Conservation (phyloP, 2,888 invertebrate genomes). For the Lottia scabra region DNA sequence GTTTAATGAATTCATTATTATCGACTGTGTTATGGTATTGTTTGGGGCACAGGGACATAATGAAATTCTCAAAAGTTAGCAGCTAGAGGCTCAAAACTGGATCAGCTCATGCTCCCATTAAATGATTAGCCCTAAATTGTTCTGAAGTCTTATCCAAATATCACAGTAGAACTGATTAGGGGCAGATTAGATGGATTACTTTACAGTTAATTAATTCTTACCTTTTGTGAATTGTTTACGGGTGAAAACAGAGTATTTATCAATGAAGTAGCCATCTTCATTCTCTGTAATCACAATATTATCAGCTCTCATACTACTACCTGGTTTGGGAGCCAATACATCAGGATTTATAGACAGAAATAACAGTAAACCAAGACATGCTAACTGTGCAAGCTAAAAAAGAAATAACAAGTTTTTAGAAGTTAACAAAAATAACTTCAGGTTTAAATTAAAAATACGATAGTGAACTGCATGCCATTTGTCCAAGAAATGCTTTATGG, state of each 20-base stretch:
- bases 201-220: background rate
- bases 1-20: too few relatives aligned
- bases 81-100: too few relatives aligned
- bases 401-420: background rate
- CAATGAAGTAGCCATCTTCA: conserved; percentile 23
- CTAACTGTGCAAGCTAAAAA: conserved; percentile 47
- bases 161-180: too few relatives aligned
- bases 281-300: conserved; percentile 38
- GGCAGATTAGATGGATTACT: too few relatives aligned
- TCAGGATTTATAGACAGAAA: conserved; percentile 54
- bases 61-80: too few relatives aligned
- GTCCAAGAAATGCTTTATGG: too few relatives aligned
- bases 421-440: background rate
- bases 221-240: conserved; percentile 31
- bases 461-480: too few relatives aligned
- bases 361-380: conserved; percentile 47
- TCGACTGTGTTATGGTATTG: too few relatives aligned
- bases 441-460: background rate
- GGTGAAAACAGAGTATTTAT: conserved; percentile 16
- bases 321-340: conserved; percentile 34
- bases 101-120: too few relatives aligned
- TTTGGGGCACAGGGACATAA: too few relatives aligned
- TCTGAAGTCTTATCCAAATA: too few relatives aligned
- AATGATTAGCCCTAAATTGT: too few relatives aligned
- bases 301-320: conserved; percentile 32